phyloP scores from a whole-genome alignment of 2,888 invertebrate species.

The Endotricha flammealis region DNA sequence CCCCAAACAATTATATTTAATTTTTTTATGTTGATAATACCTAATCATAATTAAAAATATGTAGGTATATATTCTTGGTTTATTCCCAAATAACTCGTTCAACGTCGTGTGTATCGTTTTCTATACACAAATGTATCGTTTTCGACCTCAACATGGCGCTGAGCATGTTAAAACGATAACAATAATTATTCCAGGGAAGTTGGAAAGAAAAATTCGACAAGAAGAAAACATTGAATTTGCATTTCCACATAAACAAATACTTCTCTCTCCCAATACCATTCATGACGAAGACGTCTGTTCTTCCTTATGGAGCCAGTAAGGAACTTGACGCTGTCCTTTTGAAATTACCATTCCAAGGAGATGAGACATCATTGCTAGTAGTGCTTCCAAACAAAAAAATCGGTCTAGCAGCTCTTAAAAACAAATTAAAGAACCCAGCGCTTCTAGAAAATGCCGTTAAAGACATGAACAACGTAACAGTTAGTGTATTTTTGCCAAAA shows the following conservation, averaged over 20 bases:
- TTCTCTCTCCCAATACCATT: constrained; percentile 80
- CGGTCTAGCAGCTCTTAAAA: constrained; percentile 80
- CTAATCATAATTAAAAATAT: too few relatives aligned
- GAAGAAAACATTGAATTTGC: constrained; percentile 68
- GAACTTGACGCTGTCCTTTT: constrained; percentile 60
- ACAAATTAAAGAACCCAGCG: constrained; percentile 71
- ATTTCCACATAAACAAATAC: constrained; percentile 80
- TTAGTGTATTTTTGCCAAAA: constrained; percentile 84
- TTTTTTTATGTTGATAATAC: too few relatives aligned
- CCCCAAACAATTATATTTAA: too few relatives aligned
- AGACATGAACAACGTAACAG: constrained; percentile 61
- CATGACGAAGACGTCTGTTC: constrained; percentile 79
- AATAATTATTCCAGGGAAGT: too few relatives aligned
- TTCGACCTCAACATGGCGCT: too few relatives aligned
- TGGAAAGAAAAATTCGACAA: constrained; percentile 83
- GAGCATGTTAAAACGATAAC: too few relatives aligned
- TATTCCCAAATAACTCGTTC: too few relatives aligned
- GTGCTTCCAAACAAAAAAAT: constrained; percentile 83
- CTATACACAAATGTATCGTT: too few relatives aligned
- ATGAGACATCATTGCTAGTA: constrained; percentile 83
- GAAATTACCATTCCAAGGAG: constrained; percentile 84
- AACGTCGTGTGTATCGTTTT: too few relatives aligned
- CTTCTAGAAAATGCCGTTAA: constrained; percentile 55
- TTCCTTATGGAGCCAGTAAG: constrained; percentile 45
- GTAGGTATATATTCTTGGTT: too few relatives aligned